Evolutionary conservation across 2,797 vertebrate genomes (phyloP).

Genomic region (Esox masquinongy): DNA sequence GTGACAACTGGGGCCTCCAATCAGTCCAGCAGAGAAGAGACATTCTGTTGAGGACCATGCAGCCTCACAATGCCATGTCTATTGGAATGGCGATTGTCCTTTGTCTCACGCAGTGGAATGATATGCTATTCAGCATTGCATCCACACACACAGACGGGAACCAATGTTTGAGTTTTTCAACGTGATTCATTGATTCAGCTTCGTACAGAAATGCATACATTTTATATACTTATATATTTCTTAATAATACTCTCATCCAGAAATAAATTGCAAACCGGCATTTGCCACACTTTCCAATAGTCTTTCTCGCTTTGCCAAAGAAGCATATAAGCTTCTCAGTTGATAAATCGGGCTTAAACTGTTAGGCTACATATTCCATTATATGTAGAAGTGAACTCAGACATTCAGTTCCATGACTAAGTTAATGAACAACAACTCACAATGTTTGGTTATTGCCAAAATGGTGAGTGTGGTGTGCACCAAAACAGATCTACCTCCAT

Average conservation of each 20-base stretch:
- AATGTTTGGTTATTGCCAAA: neutral
- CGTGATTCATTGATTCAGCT: slow-evolving; percentile 30
- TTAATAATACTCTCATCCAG: neutral
- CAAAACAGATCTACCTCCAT: neutral
- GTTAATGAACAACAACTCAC: too few species aligned
- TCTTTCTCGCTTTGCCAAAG: slow-evolving; percentile 8
- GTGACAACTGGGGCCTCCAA: slow-evolving; percentile 59
- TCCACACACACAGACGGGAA: slow-evolving; percentile 37
- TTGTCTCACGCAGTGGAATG: slow-evolving; percentile 71
- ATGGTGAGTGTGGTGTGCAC: neutral
- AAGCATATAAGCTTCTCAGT: neutral
- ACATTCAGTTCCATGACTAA: too few species aligned
- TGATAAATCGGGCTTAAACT: neutral
- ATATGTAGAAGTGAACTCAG: neutral
- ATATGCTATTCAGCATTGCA: slow-evolving; percentile 65
- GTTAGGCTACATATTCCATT: neutral
- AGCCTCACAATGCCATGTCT: slow-evolving; percentile 71
- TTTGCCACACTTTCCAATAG: neutral
- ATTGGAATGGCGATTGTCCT: slow-evolving; percentile 72
- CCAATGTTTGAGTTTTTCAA: slow-evolving; percentile 65
- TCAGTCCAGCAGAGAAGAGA: slow-evolving; percentile 51
- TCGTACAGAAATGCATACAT: neutral
- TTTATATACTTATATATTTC: too few species aligned
- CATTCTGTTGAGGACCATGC: slow-evolving; percentile 65
- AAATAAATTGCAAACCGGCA: neutral